Percentiles rank a stretch among this genome's conserved stretches.
Conservation (phyloP, 2,113 vertebrate genomes). For the Poeciliopsis occidentalis region DNA sequence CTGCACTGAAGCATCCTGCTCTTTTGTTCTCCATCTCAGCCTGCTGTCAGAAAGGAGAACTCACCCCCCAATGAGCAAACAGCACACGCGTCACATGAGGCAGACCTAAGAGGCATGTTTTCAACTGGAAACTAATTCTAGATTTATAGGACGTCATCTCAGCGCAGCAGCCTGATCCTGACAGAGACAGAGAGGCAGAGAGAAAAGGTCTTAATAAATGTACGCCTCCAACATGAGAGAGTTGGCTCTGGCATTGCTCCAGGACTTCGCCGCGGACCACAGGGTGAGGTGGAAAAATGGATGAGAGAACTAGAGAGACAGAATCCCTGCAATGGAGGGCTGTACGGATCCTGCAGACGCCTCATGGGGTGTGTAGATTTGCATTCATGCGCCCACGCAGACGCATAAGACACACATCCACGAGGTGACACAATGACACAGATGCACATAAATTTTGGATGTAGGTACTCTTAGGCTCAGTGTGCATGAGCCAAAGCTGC, state of each 20-base stretch:
- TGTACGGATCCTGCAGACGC: conserved; percentile 9
- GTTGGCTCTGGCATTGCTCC: conserved; percentile 19
- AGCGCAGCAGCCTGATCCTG: conserved; percentile 9
- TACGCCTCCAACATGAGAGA: conserved; percentile 9
- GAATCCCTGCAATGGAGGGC: conserved; percentile 13
- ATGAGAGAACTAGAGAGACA: not conserved
- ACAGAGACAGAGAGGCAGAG: not conserved
- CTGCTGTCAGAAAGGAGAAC: conserved; percentile 12
- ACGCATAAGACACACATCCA: conserved; percentile 10
- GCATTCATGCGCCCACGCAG: conserved; percentile 12
- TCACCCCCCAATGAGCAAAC: conserved; percentile 1
- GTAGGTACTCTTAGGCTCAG: not conserved
- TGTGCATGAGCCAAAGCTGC: not conserved
- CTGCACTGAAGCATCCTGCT: conserved; percentile 49
- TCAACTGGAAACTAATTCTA: conserved; percentile 14
- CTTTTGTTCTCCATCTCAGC: conserved; percentile 26
- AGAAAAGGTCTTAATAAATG: not conserved
- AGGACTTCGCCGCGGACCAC: conserved; percentile 6
- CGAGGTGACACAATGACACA: conserved; percentile 8
- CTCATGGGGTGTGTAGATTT: conserved; percentile 1
- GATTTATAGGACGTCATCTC: conserved; percentile 2
- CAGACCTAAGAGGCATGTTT: not conserved
- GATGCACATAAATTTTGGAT: not conserved
- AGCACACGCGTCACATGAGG: conserved; percentile 4
- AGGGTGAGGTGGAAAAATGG: conserved; percentile 26